Evolutionary conservation across 2,888 invertebrate genomes (phyloP).

Genomic region (Pteria penguin): DNA sequence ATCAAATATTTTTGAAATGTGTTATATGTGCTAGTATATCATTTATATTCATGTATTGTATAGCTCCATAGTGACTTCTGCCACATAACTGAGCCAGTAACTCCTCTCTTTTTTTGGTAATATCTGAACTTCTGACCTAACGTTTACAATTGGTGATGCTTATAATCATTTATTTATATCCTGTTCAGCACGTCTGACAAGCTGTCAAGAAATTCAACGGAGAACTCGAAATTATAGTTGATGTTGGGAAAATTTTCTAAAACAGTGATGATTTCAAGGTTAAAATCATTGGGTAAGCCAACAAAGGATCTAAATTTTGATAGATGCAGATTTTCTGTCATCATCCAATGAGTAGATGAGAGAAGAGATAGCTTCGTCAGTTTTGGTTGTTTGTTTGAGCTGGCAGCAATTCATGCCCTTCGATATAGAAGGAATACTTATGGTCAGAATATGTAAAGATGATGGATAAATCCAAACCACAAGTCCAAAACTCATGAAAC

Average conservation of each 20-base stretch:
- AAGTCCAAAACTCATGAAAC: too few species aligned
- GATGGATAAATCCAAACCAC: too few species aligned
- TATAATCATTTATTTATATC: slow-evolving; percentile 9
- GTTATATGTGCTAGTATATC: too few species aligned
- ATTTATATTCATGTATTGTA: too few species aligned
- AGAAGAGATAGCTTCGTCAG: slow-evolving; percentile 5
- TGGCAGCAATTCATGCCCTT: background rate
- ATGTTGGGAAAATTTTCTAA: slow-evolving; percentile 4
- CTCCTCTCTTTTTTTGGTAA: too few species aligned
- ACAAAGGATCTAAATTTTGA: slow-evolving; percentile 35
- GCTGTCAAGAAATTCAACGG: slow-evolving; percentile 27
- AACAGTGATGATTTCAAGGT: slow-evolving; percentile 5
- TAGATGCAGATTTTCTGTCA: slow-evolving; percentile 20
- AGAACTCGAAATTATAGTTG: slow-evolving; percentile 25
- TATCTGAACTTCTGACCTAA: slow-evolving; percentile 44
- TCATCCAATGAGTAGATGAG: slow-evolving; percentile 25
- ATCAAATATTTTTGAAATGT: too few species aligned
- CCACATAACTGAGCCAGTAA: too few species aligned
- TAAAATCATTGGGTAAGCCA: slow-evolving; percentile 16
- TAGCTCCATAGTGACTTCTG: too few species aligned
- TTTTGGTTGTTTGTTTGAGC: background rate
- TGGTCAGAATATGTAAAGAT: too few species aligned
- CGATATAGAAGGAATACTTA: too few species aligned
- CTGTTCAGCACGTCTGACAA: slow-evolving; percentile 8
- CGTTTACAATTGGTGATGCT: slow-evolving; percentile 27